Percentiles rank a stretch among this genome's conserved stretches.
phyloP scores from a whole-genome alignment of 2,888 invertebrate genomes.

The Himalopsyche anomala region DNA sequence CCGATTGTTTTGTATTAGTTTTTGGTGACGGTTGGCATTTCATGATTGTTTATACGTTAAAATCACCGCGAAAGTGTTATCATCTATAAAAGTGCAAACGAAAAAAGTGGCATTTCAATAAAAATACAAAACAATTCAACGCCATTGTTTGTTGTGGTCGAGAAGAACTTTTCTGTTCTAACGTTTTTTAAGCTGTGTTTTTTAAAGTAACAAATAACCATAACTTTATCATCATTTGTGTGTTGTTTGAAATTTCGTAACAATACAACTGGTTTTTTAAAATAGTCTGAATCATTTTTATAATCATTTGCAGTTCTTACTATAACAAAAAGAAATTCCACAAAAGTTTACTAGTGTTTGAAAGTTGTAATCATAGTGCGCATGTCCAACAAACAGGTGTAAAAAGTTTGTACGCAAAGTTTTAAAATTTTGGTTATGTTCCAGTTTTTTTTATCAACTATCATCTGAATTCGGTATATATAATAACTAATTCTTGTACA shows the following conservation, averaged over 20 bases:
- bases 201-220: background rate
- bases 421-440: background rate
- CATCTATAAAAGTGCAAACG: slow-evolving; percentile 52
- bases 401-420: slow-evolving; percentile 7
- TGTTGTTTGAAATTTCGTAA: background rate
- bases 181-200: background rate
- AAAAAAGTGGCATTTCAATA: background rate
- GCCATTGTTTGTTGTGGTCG: background rate
- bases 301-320: too few relatives aligned
- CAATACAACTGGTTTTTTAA: background rate
- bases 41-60: slow-evolving; percentile 27
- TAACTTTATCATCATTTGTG: background rate
- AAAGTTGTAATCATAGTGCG: slow-evolving; percentile 19
- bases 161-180: background rate
- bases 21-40: slow-evolving; percentile 42
- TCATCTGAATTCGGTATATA: too few relatives aligned
- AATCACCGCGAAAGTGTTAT: slow-evolving; percentile 35
- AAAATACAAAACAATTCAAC: background rate
- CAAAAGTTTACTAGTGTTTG: slow-evolving; percentile 11
- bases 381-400: slow-evolving; percentile 6
- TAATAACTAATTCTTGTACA: too few relatives aligned
- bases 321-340: background rate
- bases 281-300: too few relatives aligned
- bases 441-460: slow-evolving; percentile 11
- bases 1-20: slow-evolving; percentile 51